Evolutionary conservation across 2,888 invertebrate species (phyloP).

Genomic region (Cheiracanthium punctorium): DNA sequence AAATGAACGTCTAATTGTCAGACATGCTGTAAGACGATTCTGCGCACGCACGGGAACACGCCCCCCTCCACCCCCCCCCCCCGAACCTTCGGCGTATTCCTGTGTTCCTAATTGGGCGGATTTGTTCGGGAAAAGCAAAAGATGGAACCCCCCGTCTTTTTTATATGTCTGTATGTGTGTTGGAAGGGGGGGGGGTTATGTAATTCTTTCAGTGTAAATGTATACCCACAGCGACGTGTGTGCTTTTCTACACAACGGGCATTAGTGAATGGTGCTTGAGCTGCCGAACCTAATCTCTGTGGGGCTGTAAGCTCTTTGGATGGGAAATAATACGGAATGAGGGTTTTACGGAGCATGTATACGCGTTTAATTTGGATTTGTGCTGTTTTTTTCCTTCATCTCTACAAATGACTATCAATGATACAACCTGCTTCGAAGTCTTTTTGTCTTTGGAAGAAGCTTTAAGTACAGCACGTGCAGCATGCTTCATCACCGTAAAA

Average conservation of each 20-base stretch:
- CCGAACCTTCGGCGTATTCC: constrained; percentile 29
- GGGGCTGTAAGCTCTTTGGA: background rate
- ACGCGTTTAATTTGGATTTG: constrained; percentile 18
- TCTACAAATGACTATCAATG: background rate
- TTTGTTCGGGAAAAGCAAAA: constrained; percentile 13
- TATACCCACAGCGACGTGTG: constrained; percentile 29
- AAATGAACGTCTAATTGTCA: constrained; percentile 46
- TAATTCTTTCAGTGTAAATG: constrained; percentile 41
- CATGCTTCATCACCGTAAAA: too few relatives aligned
- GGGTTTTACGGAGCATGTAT: background rate
- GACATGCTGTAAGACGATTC: constrained; percentile 38
- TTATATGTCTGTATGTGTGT: too few relatives aligned
- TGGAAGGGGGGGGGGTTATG: constrained; percentile 12
- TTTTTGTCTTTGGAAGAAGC: background rate
- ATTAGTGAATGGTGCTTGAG: constrained; percentile 11
- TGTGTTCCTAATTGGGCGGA: constrained; percentile 55
- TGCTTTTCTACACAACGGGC: constrained; percentile 16
- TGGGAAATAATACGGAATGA: background rate
- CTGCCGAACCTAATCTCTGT: background rate
- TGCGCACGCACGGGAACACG: constrained; percentile 48
- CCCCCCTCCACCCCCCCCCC: background rate
- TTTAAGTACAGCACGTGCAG: background rate
- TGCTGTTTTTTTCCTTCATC: background rate
- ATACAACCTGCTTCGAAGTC: background rate
- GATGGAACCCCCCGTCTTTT: constrained; percentile 36